Evolutionary conservation across 2,113 vertebrate genomes (phyloP).

Genomic region (Solea senegalensis): DNA sequence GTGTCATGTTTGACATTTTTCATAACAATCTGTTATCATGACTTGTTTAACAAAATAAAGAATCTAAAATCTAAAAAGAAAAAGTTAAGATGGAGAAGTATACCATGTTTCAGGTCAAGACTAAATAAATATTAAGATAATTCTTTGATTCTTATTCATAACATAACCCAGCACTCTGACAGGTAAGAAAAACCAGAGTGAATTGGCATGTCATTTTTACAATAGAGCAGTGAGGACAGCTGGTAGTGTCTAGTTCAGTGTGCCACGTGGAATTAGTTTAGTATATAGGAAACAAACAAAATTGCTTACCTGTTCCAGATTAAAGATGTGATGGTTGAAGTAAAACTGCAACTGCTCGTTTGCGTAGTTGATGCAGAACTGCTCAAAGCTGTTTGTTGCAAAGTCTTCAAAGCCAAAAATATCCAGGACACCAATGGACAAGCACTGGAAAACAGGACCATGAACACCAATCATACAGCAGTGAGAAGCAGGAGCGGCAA

Average conservation of each 20-base stretch:
- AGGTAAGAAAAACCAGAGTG: background rate
- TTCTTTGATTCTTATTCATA: background rate
- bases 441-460: slow-evolving; percentile 80
- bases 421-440: slow-evolving; percentile 96
- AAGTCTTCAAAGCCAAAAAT: slow-evolving; percentile 99
- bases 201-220: slow-evolving; percentile 16
- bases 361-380: slow-evolving; percentile 99
- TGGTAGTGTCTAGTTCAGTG: background rate
- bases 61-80: background rate
- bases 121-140: background rate
- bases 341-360: slow-evolving; percentile 99
- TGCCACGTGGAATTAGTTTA: background rate
- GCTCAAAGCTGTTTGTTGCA: slow-evolving; percentile 95
- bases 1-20: background rate
- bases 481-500: background rate
- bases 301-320: slow-evolving; percentile 92
- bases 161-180: background rate
- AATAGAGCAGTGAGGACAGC: background rate
- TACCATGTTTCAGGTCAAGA: background rate
- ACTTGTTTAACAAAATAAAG: too few species aligned
- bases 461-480: background rate
- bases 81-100: background rate
- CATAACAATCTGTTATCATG: too few species aligned
- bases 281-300: background rate
- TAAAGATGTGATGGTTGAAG: slow-evolving; percentile 99